These are phyloP conservation scores for Anguilla japonica DNA, from an alignment of 2,113 vertebrate genomes.

Conservation along the genomic window DNA sequence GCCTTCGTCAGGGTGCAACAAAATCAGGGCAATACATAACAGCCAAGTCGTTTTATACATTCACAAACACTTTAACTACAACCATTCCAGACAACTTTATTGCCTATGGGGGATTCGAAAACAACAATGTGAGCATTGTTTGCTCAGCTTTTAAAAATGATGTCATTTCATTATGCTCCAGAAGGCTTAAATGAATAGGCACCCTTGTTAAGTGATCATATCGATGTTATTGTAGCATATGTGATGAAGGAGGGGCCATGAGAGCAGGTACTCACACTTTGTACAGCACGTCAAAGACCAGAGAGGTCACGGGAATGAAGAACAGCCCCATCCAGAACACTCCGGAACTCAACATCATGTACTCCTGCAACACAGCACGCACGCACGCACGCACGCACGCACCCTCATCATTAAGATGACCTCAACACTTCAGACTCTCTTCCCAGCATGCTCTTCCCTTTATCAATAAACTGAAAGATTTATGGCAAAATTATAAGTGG, in stretches of 20 bases:
- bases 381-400: constrained; percentile 44
- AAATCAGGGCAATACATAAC: too few relatives aligned
- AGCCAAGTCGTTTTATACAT: neutral
- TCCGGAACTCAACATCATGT: constrained; percentile 91
- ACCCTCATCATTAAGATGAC: constrained; percentile 19
- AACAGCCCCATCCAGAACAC: constrained; percentile 95
- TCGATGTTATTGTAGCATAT: neutral
- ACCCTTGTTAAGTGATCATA: neutral
- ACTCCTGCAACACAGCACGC: constrained; percentile 72
- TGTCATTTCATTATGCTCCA: neutral
- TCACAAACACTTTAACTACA: neutral
- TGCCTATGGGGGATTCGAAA: neutral
- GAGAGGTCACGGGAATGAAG: constrained; percentile 89
- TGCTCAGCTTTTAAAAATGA: constrained; percentile 21
- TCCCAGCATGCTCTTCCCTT: neutral
- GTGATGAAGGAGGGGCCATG: neutral
- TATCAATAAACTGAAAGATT: neutral
- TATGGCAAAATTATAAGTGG: neutral
- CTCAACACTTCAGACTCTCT: neutral
- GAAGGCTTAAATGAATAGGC: neutral
- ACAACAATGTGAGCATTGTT: neutral
- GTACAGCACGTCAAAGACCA: constrained; percentile 87
- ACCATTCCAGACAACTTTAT: neutral
- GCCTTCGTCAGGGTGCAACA: too few relatives aligned
- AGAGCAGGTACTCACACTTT: constrained; percentile 87